Evolutionary conservation across 2,797 vertebrate species (phyloP).

Genomic region (Apodemus agrarius): DNA sequence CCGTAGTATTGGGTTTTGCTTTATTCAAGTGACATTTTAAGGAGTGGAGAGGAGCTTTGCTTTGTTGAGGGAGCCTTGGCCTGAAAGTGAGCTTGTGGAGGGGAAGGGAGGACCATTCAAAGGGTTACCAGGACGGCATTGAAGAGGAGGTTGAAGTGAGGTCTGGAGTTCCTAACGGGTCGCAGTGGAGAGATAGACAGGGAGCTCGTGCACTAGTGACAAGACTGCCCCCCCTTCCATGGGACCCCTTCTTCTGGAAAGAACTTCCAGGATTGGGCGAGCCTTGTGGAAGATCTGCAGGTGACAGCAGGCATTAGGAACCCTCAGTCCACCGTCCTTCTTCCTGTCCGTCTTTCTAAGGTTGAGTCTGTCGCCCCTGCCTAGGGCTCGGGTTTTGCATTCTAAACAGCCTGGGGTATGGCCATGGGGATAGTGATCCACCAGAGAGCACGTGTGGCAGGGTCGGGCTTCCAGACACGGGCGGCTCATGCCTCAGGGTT

Average conservation of each 20-base stretch:
- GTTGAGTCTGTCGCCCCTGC: background rate
- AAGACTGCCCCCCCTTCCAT: background rate
- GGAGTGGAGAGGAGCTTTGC: background rate
- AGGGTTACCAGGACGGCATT: background rate
- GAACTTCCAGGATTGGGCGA: background rate
- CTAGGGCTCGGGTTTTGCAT: background rate
- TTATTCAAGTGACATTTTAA: background rate
- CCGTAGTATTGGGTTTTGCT: background rate
- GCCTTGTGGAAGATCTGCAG: background rate
- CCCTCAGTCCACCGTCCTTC: background rate
- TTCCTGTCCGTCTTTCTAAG: background rate
- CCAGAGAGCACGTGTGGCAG: background rate
- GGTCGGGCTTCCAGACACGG: background rate
- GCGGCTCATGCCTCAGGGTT: background rate
- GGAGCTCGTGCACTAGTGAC: background rate
- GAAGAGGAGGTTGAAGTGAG: background rate
- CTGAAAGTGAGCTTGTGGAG: background rate
- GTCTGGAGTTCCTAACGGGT: background rate
- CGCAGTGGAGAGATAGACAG: background rate
- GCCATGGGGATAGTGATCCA: background rate
- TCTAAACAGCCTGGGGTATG: background rate
- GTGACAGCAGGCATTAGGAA: background rate
- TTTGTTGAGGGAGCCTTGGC: background rate
- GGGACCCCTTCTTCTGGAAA: background rate
- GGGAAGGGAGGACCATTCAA: fast-evolving